Evolutionary conservation across 2,888 invertebrate species (phyloP).

Genomic region (Ornithoptera alexandrae): DNA sequence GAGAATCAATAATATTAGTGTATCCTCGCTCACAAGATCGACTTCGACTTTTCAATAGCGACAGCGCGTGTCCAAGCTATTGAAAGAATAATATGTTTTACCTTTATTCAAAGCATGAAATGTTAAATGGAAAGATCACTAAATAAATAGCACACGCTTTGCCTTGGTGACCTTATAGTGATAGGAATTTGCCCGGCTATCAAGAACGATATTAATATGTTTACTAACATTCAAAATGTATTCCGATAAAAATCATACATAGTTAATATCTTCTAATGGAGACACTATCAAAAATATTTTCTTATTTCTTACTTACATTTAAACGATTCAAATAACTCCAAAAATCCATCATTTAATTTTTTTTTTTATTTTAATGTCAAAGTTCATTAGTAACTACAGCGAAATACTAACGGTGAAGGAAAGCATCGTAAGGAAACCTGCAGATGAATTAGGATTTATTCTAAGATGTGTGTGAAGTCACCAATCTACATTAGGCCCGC

Average conservation of each 20-base stretch:
- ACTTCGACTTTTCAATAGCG: slow-evolving; percentile 5
- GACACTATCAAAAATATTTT: not conserved
- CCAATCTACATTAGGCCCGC: too few species aligned
- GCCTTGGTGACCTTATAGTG: slow-evolving; percentile 10
- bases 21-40: not conserved
- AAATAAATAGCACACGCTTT: slow-evolving; percentile 1
- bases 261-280: not conserved
- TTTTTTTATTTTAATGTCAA: too few species aligned
- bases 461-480: too few species aligned
- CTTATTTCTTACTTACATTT: too few species aligned
- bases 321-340: not conserved
- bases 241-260: not conserved
- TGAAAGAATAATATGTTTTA: not conserved
- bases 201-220: not conserved
- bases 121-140: not conserved
- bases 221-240: not conserved
- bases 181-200: slow-evolving; percentile 7
- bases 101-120: not conserved
- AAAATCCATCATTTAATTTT: not conserved
- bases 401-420: too few species aligned
- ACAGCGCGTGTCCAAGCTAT: slow-evolving; percentile 5
- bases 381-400: too few species aligned
- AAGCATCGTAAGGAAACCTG: too few species aligned
- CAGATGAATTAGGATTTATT: too few species aligned
- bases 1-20: not conserved